These are phyloP conservation scores for Plectrocnemia conspersa DNA, from an alignment of 1,140 invertebrate species.

Conservation along the genomic window DNA sequence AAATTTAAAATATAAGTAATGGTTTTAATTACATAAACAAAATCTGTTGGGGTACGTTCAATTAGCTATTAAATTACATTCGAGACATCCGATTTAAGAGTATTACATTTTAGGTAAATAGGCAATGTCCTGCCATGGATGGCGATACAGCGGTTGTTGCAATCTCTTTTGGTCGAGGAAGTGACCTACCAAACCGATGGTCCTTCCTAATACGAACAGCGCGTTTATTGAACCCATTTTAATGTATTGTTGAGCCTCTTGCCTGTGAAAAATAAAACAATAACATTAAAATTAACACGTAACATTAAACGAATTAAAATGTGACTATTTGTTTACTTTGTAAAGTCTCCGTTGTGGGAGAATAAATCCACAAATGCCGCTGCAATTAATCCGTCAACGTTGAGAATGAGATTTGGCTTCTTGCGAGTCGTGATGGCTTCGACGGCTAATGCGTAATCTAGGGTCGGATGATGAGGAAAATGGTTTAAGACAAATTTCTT, in stretches of 20 bases:
- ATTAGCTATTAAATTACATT: not conserved
- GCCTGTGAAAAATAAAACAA: constrained; percentile 55
- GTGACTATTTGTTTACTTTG: constrained; percentile 58
- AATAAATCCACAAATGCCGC: constrained; percentile 96
- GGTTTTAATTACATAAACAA: not conserved
- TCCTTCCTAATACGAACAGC: constrained; percentile 94
- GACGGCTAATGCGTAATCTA: constrained; percentile 94
- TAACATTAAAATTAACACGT: constrained; percentile 1
- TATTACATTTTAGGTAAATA: constrained; percentile 69
- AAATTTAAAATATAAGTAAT: no score
- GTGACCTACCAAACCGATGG: constrained; percentile 98
- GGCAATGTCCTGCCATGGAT: constrained; percentile 99
- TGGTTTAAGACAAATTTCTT: constrained; percentile 94
- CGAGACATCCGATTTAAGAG: constrained; percentile 1
- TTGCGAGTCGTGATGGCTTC: constrained; percentile 99
- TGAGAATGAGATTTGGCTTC: constrained; percentile 98
- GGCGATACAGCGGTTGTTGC: constrained; percentile 97
- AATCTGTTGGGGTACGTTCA: not conserved
- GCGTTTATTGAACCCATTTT: constrained; percentile 98
- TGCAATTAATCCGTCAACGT: constrained; percentile 98
- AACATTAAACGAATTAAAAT: not conserved
- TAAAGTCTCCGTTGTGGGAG: constrained; percentile 87
- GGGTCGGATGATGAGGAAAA: constrained; percentile 87
- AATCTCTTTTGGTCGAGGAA: constrained; percentile 97
- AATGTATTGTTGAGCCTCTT: constrained; percentile 97